Percentiles rank a stretch among this genome's conserved stretches.
Conservation (phyloP, 64 coral and sea anemone species). For the Actinia tenebrosa region DNA sequence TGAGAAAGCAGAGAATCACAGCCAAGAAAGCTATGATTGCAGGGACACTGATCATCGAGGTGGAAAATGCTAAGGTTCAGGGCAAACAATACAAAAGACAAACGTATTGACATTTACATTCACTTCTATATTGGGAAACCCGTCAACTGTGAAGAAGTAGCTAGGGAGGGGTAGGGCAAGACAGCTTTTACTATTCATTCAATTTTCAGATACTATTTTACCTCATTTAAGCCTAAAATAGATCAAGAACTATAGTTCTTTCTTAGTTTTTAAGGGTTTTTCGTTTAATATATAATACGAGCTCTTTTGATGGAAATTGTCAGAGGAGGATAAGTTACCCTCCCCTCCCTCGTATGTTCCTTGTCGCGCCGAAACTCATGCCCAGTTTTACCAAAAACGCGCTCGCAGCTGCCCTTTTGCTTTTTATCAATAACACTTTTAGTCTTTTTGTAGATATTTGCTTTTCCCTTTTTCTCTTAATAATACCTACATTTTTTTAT, state of each 20-base stretch:
- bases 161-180: not conserved
- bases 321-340: not conserved
- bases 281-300: not conserved
- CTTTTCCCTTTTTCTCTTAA: not conserved
- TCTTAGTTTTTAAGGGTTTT: not conserved
- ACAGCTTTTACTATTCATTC: not conserved
- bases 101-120: slow-evolving; percentile 1
- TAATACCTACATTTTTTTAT: not conserved
- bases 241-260: too few species aligned
- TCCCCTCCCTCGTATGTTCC: not conserved
- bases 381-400: not conserved
- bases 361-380: not conserved
- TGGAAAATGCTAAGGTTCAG: not conserved
- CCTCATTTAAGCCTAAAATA: not conserved
- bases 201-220: not conserved
- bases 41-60: not conserved
- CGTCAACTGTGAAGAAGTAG: not conserved
- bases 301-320: not conserved
- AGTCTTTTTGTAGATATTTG: not conserved
- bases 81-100: not conserved
- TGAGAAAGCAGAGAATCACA: slow-evolving; percentile 40
- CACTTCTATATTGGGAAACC: slow-evolving; percentile 19
- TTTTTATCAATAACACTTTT: not conserved
- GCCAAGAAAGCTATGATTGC: slow-evolving; percentile 32
- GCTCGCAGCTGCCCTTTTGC: not conserved